A percentile compares a stretch with the other conserved stretches of the same genome.
Conservation (phyloP, 2,113 vertebrate genomes). For the Sphyrna mokarran region DNA sequence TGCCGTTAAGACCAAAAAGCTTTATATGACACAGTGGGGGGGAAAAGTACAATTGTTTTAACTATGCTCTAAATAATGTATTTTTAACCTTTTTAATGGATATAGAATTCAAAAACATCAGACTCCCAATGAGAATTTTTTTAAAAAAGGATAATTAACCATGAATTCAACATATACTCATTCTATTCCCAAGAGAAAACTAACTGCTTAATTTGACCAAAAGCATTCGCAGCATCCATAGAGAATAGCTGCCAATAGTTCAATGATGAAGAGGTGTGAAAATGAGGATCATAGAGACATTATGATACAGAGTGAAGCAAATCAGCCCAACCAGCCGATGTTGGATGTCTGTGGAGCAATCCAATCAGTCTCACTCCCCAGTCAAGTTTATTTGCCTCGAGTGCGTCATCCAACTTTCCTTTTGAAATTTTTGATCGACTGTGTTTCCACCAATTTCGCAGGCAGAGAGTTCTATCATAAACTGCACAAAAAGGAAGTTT, state of each 20-base stretch:
- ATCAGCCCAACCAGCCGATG: background rate
- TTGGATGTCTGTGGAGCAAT: background rate
- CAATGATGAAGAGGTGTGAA: background rate
- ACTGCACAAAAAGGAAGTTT: background rate
- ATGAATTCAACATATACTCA: background rate
- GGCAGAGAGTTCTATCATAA: background rate
- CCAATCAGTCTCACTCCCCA: background rate
- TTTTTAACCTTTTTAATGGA: background rate
- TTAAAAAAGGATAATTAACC: background rate
- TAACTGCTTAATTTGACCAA: too few species aligned
- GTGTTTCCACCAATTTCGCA: background rate
- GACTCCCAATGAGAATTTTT: background rate
- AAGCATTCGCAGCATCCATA: background rate
- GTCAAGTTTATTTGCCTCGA: background rate
- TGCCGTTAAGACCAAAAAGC: background rate
- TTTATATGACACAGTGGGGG: background rate
- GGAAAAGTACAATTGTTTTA: background rate
- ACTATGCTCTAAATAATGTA: background rate
- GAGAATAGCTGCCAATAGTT: background rate
- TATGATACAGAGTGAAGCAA: background rate
- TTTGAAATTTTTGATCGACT: background rate
- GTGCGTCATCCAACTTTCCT: background rate
- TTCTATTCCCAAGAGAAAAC: background rate
- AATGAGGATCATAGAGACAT: background rate
- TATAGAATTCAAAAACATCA: background rate